phyloP scores from a whole-genome alignment of 2,888 invertebrate species.

The Sinhomidia bicolor region DNA sequence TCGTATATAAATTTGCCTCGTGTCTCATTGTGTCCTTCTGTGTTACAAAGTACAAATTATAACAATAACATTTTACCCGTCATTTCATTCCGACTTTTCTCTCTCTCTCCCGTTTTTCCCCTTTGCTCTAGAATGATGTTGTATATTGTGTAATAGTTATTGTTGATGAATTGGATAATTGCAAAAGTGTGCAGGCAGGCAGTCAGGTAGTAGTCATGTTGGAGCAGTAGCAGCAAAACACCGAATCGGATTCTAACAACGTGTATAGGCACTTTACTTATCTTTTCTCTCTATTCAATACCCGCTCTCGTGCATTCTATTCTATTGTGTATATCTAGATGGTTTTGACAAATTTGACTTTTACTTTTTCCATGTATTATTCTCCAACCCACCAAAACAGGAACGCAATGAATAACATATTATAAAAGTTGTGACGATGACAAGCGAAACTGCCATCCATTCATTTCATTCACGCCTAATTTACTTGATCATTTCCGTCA shows the following conservation, averaged over 20 bases:
- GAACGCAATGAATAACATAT: background rate
- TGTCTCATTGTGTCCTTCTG: conserved; percentile 33
- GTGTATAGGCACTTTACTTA: conserved; percentile 6
- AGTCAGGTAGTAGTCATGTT: conserved; percentile 33
- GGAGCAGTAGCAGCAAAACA: too few relatives aligned
- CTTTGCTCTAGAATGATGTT: background rate
- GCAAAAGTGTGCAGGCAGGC: conserved; percentile 42
- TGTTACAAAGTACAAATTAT: background rate
- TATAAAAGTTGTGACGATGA: too few relatives aligned
- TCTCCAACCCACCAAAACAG: background rate
- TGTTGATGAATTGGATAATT: conserved; percentile 65
- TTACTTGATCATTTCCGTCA: conserved; percentile 39
- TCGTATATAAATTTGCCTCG: conserved; percentile 21
- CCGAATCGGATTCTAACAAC: conserved; percentile 16
- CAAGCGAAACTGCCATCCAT: conserved; percentile 18
- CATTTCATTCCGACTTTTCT: conserved; percentile 19
- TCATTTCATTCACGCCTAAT: conserved; percentile 48
- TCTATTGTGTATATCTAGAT: background rate
- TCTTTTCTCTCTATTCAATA: background rate
- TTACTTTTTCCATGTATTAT: background rate
- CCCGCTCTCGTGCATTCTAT: background rate
- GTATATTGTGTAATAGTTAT: background rate
- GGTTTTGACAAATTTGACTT: background rate
- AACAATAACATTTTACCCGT: conserved; percentile 16
- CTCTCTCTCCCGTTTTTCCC: background rate